A percentile compares a stretch with the other conserved stretches of the same genome.
Conservation (phyloP, 2,113 vertebrate genomes). For the Jacana jacana region DNA sequence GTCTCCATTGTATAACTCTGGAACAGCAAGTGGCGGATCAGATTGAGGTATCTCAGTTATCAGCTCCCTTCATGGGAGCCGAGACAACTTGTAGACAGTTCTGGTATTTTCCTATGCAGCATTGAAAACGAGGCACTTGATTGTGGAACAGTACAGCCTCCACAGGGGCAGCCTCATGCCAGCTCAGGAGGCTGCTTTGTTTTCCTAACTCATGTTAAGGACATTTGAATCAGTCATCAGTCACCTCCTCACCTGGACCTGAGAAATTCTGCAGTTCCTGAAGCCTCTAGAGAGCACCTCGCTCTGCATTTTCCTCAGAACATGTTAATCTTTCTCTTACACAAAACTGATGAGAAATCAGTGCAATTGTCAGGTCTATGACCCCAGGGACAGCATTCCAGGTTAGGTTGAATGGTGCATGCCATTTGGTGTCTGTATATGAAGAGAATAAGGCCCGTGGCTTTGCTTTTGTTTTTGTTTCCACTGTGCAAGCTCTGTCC, state of each 20-base stretch:
- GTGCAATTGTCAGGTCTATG: not conserved
- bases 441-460: not conserved
- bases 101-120: not conserved
- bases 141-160: not conserved
- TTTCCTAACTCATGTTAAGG: not conserved
- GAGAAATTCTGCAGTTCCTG: not conserved
- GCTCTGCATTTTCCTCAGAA: not conserved
- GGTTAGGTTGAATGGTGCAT: not conserved
- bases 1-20: not conserved
- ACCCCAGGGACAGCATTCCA: not conserved
- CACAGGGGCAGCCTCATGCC: not conserved
- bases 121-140: not conserved
- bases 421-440: not conserved
- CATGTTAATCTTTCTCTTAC: not conserved
- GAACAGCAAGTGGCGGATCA: not conserved
- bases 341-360: not conserved
- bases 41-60: rapidly evolving
- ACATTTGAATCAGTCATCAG: not conserved
- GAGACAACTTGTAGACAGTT: not conserved
- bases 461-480: not conserved
- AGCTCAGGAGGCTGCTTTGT: not conserved
- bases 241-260: not conserved
- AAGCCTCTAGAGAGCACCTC: not conserved
- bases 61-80: not conserved
- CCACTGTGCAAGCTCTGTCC: not conserved